A percentile compares a stretch with the other conserved stretches of the same genome.
Conservation (phyloP, 2,888 invertebrate genomes). For the Macrosoma leucophasiata region DNA sequence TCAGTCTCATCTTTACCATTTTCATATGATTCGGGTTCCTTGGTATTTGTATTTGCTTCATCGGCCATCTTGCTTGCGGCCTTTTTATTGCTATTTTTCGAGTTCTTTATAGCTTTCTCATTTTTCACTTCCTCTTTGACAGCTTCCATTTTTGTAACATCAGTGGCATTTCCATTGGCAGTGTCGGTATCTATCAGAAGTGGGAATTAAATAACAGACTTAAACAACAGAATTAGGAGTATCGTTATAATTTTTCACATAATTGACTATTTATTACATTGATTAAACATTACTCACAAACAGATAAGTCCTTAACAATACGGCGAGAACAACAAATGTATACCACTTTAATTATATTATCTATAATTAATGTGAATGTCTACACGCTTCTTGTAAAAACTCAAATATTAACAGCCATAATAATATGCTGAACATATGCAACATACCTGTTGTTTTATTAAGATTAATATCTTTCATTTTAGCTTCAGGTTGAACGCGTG, state of each 20-base stretch:
- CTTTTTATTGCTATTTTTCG: constrained; percentile 55
- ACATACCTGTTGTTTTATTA: constrained; percentile 58
- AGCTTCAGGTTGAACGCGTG: constrained; percentile 50
- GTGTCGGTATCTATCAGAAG: constrained; percentile 50
- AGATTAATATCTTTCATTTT: constrained; percentile 70
- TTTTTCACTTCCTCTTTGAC: constrained; percentile 61
- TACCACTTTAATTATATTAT: too few species aligned
- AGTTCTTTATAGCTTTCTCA: constrained; percentile 56
- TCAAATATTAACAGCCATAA: too few species aligned
- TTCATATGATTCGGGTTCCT: constrained; percentile 53
- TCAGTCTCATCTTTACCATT: constrained; percentile 72
- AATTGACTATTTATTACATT: constrained; percentile 1
- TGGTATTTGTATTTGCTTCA: constrained; percentile 39
- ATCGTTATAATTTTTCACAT: constrained; percentile 5
- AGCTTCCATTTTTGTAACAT: constrained; percentile 45
- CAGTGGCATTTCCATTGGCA: constrained; percentile 59
- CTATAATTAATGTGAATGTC: too few species aligned
- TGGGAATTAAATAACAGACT: constrained; percentile 10
- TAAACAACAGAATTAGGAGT: constrained; percentile 2
- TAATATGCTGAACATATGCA: too few species aligned
- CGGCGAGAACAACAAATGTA: too few species aligned
- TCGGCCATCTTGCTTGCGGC: constrained; percentile 47
- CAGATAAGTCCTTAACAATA: too few species aligned
- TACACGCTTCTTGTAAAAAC: too few species aligned
- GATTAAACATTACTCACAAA: too few species aligned